Evolutionary conservation across 2,888 invertebrate species (phyloP).

Genomic region (Anoncus sp.): DNA sequence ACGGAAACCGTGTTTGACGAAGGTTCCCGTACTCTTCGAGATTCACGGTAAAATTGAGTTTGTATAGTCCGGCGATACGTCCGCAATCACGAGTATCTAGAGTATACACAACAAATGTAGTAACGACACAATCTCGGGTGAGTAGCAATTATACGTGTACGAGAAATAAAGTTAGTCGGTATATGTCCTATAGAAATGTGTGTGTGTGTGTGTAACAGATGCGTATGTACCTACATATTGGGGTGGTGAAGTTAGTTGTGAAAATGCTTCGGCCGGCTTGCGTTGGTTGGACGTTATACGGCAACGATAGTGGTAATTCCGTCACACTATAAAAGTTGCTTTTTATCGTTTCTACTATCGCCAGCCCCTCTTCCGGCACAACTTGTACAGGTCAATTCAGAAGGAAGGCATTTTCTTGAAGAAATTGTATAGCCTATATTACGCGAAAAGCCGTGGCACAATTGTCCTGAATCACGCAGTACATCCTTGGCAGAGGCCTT

Average conservation of each 20-base stretch:
- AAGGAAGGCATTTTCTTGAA: slow-evolving; percentile 29
- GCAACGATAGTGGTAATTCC: slow-evolving; percentile 77
- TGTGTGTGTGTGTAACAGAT: slow-evolving; percentile 35
- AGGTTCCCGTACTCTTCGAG: slow-evolving; percentile 12
- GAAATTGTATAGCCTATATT: slow-evolving; percentile 18
- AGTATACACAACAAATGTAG: slow-evolving; percentile 2
- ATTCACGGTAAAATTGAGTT: slow-evolving; percentile 19
- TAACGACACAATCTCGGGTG: slow-evolving; percentile 71
- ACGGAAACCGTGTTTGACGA: slow-evolving; percentile 21
- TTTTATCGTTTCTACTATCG: slow-evolving; percentile 76
- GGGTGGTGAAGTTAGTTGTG: slow-evolving; percentile 57
- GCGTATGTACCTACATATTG: slow-evolving; percentile 35
- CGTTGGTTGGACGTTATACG: slow-evolving; percentile 66
- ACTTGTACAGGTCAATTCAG: slow-evolving; percentile 55
- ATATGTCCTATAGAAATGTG: slow-evolving; percentile 32
- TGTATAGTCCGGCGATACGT: slow-evolving; percentile 29
- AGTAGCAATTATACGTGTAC: slow-evolving; percentile 74
- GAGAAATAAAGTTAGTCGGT: slow-evolving; percentile 66
- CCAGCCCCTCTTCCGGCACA: slow-evolving; percentile 57
- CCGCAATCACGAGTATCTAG: slow-evolving; percentile 36
- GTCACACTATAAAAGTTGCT: slow-evolving; percentile 80
- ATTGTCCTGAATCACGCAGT: slow-evolving; percentile 43
- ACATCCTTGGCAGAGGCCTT: slow-evolving; percentile 30
- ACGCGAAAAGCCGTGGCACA: slow-evolving; percentile 8
- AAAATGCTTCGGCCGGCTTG: slow-evolving; percentile 52